Base-by-base conservation (phyloP, 2,797 vertebrate genomes). In the Sebastes iracundus region DNA sequence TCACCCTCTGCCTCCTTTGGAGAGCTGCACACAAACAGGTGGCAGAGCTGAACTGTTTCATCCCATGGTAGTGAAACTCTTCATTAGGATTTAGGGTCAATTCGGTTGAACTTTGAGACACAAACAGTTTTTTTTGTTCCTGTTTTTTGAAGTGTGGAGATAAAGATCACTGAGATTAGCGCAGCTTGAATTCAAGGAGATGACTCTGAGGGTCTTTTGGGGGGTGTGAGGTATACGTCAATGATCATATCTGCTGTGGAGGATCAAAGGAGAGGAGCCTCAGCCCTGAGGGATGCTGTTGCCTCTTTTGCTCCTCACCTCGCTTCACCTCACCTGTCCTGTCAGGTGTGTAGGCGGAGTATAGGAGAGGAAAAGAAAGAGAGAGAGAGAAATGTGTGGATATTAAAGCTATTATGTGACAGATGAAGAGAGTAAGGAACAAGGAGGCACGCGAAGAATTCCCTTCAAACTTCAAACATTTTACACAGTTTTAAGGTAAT, bases 231-330 rank as follows among this genome's bases (percentile, higher is more conserved):
- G 75, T 87, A 82, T 81, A 23, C 71, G 62, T 89, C 88, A 86
- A 30, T 93, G 94, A 96, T 95, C 90, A 90, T 91, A 95, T 95
- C 94, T 93, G 88, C 89, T 87, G 93, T 85, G 68, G 79, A 90
- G 83, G 93, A 96, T 96, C 94, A 96, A 96, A 96, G 94, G 64
- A 77, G 55, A 60, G 53, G 64, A 77, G 72, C 65, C n/a, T 77
- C 66, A 80, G 89, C 93, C 93, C 94, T 52, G 53, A 75, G 93
- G 95, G 90, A 90, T 49, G 79, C 85, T 82, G 69, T 20, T 79
- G 83, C 87, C 77, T 83, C 82, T 71, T 59, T 75, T 83, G 81
- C 80, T 77, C 61, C 68, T 90, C 73, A 83, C 80, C 87, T 89
- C 58, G 22, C 72, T 76, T 91, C 86, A 88, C 90, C 90, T 91